phyloP scores from a whole-genome alignment of 2,888 invertebrate species.

The Julus scanicus region DNA sequence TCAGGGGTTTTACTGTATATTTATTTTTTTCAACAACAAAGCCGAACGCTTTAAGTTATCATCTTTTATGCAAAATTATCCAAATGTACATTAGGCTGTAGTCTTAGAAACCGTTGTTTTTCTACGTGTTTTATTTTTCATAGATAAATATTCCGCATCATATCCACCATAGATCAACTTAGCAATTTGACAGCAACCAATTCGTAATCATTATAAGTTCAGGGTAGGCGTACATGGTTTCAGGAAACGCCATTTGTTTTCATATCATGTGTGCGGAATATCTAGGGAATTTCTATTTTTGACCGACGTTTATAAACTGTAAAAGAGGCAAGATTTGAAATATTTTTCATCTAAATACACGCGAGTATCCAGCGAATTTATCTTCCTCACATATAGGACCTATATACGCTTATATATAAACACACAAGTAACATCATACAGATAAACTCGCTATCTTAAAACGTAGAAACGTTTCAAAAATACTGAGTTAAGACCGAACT shows the following conservation, averaged over 20 bases:
- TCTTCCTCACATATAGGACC: neutral
- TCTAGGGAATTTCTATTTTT: slow-evolving; percentile 13
- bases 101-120: neutral
- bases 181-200: neutral
- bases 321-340: slow-evolving; percentile 33
- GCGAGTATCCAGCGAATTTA: slow-evolving; percentile 9
- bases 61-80: neutral
- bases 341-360: slow-evolving; percentile 27
- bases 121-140: neutral
- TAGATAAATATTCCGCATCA: neutral
- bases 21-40: too few species aligned
- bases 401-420: neutral
- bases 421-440: neutral
- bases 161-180: slow-evolving; percentile 10
- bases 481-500: neutral
- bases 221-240: neutral
- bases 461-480: slow-evolving; percentile 5
- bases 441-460: slow-evolving; percentile 21
- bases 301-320: slow-evolving; percentile 33
- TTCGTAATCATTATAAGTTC: slow-evolving; percentile 22
- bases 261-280: neutral
- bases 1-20: too few species aligned
- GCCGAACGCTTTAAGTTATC: too few species aligned
- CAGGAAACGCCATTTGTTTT: slow-evolving; percentile 13
- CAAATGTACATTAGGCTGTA: neutral